These are phyloP conservation scores for Conus ventricosus DNA, from an alignment of 1,140 invertebrate genomes.

Conservation along the genomic window DNA sequence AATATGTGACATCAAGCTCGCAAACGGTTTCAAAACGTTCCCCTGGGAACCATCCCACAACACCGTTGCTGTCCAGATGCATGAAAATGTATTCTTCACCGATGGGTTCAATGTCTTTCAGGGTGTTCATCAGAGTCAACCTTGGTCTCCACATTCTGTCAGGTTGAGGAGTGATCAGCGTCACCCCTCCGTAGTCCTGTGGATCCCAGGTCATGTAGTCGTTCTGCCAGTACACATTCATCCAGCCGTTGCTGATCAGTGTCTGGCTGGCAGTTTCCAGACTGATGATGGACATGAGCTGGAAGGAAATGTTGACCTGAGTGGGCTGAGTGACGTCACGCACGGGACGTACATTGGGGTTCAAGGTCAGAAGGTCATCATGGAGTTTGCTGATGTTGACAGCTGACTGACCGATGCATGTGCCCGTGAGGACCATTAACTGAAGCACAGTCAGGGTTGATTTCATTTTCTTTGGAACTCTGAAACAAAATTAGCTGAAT, in stretches of 20 bases:
- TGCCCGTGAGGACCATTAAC: background rate
- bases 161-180: background rate
- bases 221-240: slow-evolving; percentile 27
- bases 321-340: background rate
- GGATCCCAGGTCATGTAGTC: slow-evolving; percentile 29
- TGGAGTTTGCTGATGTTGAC: slow-evolving; percentile 15
- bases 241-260: slow-evolving; percentile 16
- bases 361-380: background rate
- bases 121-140: slow-evolving; percentile 1
- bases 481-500: background rate
- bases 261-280: slow-evolving; percentile 28
- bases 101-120: slow-evolving; percentile 9
- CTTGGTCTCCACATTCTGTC: slow-evolving; percentile 34
- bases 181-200: slow-evolving; percentile 10
- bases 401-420: background rate
- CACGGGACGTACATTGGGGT: slow-evolving; percentile 9
- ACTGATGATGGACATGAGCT: slow-evolving; percentile 34
- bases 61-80: background rate
- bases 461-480: background rate
- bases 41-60: slow-evolving; percentile 13
- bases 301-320: slow-evolving; percentile 19
- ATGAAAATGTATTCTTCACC: slow-evolving; percentile 1
- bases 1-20: slow-evolving; percentile 19
- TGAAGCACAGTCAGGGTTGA: background rate
- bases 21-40: slow-evolving; percentile 28